phyloP scores from a whole-genome alignment of 1,140 invertebrate genomes.

The Pectinophora gossypiella region DNA sequence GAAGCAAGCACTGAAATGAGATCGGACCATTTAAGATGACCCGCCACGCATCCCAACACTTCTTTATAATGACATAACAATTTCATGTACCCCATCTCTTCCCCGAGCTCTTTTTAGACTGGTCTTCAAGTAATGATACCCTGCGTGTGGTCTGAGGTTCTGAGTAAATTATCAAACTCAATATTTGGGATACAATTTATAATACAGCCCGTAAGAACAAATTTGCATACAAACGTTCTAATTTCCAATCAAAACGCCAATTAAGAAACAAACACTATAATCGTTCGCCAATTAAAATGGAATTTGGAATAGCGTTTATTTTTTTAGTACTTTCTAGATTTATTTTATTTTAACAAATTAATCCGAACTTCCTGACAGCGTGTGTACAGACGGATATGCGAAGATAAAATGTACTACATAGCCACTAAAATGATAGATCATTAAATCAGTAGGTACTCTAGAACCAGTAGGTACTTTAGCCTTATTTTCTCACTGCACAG shows the following conservation, averaged over 20 bases:
- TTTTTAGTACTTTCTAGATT: neutral
- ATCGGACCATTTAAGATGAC: slow-evolving; percentile 16
- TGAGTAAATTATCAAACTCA: slow-evolving; percentile 25
- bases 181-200: slow-evolving; percentile 8
- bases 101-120: slow-evolving; percentile 17
- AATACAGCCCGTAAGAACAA: slow-evolving; percentile 18
- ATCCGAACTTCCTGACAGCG: no score
- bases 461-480: no score
- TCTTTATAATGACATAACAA: slow-evolving; percentile 13
- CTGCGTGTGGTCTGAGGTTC: slow-evolving; percentile 38
- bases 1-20: slow-evolving; percentile 28
- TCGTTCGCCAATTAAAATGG: slow-evolving; percentile 21
- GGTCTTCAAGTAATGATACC: slow-evolving; percentile 32
- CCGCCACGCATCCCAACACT: slow-evolving; percentile 7
- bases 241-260: slow-evolving; percentile 27
- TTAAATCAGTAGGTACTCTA: no score
- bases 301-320: slow-evolving; percentile 24
- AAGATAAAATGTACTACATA: no score
- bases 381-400: no score
- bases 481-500: no score
- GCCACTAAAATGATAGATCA: no score
- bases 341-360: no score
- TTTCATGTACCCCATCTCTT: slow-evolving; percentile 9
- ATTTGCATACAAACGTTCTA: slow-evolving; percentile 39
- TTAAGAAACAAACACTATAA: no score